phyloP scores from a whole-genome alignment of 2,113 vertebrate species.

The Rhabdornis inornatus region DNA sequence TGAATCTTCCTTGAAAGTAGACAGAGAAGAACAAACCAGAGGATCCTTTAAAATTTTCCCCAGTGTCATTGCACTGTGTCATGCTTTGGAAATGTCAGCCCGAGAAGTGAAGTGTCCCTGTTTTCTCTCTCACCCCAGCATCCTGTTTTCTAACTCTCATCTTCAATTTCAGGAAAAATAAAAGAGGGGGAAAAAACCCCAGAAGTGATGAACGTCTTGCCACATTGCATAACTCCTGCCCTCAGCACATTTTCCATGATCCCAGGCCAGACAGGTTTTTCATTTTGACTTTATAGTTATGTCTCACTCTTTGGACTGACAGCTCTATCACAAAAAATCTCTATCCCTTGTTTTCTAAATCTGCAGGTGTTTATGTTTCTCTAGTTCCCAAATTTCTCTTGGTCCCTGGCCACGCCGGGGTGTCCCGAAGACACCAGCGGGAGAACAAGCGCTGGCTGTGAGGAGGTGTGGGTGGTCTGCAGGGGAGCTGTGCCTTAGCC shows the following conservation, averaged over 20 bases:
- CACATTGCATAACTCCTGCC: not conserved
- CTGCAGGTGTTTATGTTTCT: not conserved
- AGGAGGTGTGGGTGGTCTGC: not conserved
- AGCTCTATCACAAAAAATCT: not conserved
- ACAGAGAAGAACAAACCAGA: not conserved
- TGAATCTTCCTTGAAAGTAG: not conserved
- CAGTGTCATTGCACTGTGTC: rapidly evolving
- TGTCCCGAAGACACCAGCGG: not conserved
- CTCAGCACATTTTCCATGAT: not conserved
- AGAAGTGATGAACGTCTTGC: constrained; percentile 16
- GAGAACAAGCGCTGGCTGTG: not conserved
- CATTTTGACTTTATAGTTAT: not conserved
- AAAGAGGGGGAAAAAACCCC: not conserved
- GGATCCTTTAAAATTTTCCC: not conserved
- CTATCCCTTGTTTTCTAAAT: not conserved
- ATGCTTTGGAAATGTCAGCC: not conserved
- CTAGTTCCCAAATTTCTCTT: not conserved
- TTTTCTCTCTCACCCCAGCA: not conserved
- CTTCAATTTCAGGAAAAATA: not conserved
- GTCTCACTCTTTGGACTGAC: not conserved
- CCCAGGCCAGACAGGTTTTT: not conserved
- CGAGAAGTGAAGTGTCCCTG: not conserved
- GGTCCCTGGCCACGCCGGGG: not conserved
- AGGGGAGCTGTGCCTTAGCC: not conserved
- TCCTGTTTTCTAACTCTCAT: not conserved